Conservation (phyloP, 2,888 invertebrate genomes). For the Clanis bilineata region DNA sequence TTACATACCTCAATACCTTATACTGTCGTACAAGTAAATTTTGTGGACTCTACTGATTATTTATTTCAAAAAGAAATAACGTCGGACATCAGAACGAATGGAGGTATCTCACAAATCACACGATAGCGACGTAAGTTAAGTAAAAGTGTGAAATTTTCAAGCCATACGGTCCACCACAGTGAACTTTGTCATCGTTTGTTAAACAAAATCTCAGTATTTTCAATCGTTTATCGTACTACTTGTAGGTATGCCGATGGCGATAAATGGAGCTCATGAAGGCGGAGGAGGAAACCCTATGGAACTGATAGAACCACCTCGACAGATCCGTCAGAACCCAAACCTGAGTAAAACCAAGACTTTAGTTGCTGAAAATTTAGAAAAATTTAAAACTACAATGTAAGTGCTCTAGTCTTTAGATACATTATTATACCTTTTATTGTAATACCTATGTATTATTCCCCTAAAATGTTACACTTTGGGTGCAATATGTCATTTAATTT, state of each 20-base stretch:
- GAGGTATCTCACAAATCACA: too few species aligned
- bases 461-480: background rate
- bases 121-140: too few species aligned
- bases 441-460: background rate
- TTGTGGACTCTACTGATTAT: too few species aligned
- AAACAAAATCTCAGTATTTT: too few species aligned
- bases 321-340: constrained; percentile 69
- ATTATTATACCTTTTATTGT: background rate
- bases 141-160: too few species aligned
- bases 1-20: too few species aligned
- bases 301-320: constrained; percentile 47
- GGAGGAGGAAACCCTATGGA: constrained; percentile 24
- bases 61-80: too few species aligned
- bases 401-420: constrained; percentile 33
- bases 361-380: constrained; percentile 54
- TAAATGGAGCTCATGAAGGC: constrained; percentile 30
- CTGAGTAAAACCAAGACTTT: constrained; percentile 61
- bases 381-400: constrained; percentile 57
- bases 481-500: background rate
- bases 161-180: too few species aligned
- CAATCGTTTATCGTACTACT: background rate
- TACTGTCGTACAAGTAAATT: too few species aligned
- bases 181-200: too few species aligned
- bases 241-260: background rate
- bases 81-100: too few species aligned